A percentile compares a stretch with the other conserved stretches of the same genome.
Evolutionary conservation across 2,797 vertebrate species (phyloP).

Genomic region (Acanthiza pusilla): DNA sequence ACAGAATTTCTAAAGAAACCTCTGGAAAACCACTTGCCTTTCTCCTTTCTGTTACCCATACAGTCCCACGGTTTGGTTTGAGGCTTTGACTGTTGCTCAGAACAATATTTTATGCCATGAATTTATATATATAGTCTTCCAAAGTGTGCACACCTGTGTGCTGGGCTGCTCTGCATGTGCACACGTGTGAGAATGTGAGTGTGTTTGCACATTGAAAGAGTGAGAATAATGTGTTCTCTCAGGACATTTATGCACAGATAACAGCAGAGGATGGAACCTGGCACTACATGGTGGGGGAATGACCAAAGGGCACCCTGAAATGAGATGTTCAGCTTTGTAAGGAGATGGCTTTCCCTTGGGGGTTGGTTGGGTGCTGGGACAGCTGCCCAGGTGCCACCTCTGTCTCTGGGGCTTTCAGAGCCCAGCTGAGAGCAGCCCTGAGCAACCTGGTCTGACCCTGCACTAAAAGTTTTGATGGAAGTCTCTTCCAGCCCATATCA

Average conservation of each 20-base stretch:
- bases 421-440: not conserved
- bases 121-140: not conserved
- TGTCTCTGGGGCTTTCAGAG: not conserved
- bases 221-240: fast-evolving
- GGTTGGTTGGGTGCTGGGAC: not conserved
- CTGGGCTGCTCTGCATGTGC: fast-evolving
- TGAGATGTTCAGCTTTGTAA: fast-evolving
- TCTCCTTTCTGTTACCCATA: not conserved
- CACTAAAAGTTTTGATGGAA: not conserved
- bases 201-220: not conserved
- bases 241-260: fast-evolving
- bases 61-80: not conserved
- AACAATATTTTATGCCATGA: not conserved
- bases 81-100: not conserved
- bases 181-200: fast-evolving
- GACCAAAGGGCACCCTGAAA: not conserved
- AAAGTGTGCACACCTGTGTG: fast-evolving
- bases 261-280: not conserved
- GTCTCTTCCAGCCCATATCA: not conserved
- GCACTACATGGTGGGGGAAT: not conserved
- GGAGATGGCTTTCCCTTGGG: not conserved
- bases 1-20: not conserved
- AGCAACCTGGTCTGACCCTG: not conserved
- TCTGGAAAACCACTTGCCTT: not conserved
- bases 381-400: not conserved